Evolutionary conservation across 2,888 invertebrate genomes (phyloP).

Genomic region (Dastarcus helophoroides): DNA sequence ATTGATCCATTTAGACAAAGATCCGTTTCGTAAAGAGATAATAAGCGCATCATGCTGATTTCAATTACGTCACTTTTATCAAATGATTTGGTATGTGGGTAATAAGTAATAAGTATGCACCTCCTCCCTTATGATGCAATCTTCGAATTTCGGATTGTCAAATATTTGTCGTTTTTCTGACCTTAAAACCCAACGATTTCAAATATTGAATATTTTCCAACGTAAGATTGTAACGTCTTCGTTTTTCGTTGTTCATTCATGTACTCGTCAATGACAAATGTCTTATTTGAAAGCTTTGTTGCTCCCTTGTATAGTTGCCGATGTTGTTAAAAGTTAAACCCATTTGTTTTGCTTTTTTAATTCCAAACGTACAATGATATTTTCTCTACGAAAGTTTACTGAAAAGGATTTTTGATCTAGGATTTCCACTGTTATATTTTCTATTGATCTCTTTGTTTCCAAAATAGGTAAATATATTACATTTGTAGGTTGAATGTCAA

Average conservation of each 20-base stretch:
- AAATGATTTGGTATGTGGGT: conserved; percentile 7
- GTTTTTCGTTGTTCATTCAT: background rate
- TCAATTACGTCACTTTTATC: conserved; percentile 11
- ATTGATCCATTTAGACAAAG: conserved; percentile 12
- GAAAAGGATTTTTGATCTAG: conserved; percentile 18
- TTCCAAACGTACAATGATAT: conserved; percentile 16
- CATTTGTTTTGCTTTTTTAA: conserved; percentile 13
- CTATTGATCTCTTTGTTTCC: conserved; percentile 17
- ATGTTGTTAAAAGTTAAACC: conserved; percentile 2
- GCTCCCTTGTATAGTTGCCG: background rate
- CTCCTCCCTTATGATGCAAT: conserved; percentile 6
- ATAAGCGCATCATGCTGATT: conserved; percentile 9
- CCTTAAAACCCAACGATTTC: conserved; percentile 8
- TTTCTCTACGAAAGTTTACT: conserved; percentile 19
- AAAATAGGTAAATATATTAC: conserved; percentile 26
- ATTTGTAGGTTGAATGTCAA: conserved; percentile 25
- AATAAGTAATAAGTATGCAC: conserved; percentile 10
- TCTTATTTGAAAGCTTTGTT: background rate
- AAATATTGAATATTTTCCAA: conserved; percentile 2
- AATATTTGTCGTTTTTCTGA: conserved; percentile 4
- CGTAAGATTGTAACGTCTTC: background rate
- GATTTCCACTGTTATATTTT: conserved; percentile 20
- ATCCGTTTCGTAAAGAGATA: conserved; percentile 11
- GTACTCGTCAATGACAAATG: no score
- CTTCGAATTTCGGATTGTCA: conserved; percentile 4